phyloP scores from a whole-genome alignment of 2,797 vertebrate species.

The Esox masquinongy region DNA sequence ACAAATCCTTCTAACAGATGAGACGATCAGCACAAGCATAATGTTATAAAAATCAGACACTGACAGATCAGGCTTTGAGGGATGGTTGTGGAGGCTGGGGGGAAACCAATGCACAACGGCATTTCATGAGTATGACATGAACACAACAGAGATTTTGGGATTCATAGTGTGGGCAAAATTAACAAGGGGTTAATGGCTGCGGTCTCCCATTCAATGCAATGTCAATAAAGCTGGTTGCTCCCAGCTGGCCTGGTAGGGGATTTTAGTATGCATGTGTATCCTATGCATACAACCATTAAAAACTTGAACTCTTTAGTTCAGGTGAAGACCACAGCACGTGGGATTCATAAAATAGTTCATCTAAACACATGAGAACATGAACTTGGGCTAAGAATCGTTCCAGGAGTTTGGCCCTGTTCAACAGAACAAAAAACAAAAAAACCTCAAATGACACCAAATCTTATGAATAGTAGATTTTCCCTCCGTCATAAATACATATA shows the following conservation, averaged over 20 bases:
- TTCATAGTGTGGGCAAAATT: constrained; percentile 33
- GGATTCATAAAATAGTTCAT: neutral
- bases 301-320: constrained; percentile 24
- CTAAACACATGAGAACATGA: neutral
- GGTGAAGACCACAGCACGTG: constrained; percentile 23
- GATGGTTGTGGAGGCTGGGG: neutral
- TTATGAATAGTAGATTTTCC: constrained; percentile 18
- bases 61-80: neutral
- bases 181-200: neutral
- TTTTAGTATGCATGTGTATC: too few species aligned
- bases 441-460: neutral
- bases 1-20: constrained; percentile 28
- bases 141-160: constrained; percentile 10
- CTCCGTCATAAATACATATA: constrained; percentile 36
- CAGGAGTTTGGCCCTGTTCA: constrained; percentile 1
- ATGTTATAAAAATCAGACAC: constrained; percentile 11
- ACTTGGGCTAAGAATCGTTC: neutral
- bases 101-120: constrained; percentile 28
- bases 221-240: neutral
- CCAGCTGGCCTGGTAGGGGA: too few species aligned
- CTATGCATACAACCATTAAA: too few species aligned
- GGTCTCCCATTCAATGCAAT: neutral
- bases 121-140: constrained; percentile 8
- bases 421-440: neutral
- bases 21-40: constrained; percentile 44